These are phyloP conservation scores for Latrodectus elegans DNA, from an alignment of 2,888 invertebrate species.

Conservation along the genomic window DNA sequence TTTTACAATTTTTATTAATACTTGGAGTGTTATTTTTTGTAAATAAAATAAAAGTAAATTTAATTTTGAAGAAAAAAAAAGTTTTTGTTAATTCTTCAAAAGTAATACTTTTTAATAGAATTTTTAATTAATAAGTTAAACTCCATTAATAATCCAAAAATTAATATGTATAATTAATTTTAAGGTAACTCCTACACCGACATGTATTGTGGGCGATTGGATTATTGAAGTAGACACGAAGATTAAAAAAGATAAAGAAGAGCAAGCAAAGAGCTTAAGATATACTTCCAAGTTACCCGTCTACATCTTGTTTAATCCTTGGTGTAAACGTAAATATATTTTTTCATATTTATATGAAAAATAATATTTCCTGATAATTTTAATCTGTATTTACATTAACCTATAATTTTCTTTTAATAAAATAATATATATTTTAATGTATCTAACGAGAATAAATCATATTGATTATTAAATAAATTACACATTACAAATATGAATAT, in stretches of 20 bases:
- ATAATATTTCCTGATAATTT: no score
- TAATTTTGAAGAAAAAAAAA: background rate
- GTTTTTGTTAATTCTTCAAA: background rate
- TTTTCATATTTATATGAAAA: background rate
- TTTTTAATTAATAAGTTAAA: background rate
- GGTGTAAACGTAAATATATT: constrained; percentile 70
- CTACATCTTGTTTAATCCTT: constrained; percentile 71
- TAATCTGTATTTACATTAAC: no score
- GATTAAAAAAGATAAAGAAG: constrained; percentile 58
- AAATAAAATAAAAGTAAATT: background rate
- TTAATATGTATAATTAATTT: background rate
- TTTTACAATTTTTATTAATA: background rate
- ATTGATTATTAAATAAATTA: no score
- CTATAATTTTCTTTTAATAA: no score
- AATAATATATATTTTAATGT: no score
- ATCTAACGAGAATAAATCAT: no score
- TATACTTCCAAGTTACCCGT: constrained; percentile 59
- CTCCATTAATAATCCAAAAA: background rate
- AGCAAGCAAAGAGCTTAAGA: constrained; percentile 51
- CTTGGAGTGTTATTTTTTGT: background rate
- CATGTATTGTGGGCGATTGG: constrained; percentile 70
- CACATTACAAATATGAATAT: no score
- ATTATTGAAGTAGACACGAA: constrained; percentile 70
- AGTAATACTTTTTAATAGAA: background rate
- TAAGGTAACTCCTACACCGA: constrained; percentile 66